A percentile compares a stretch with the other conserved stretches of the same genome.
Conservation (phyloP, 2,113 vertebrate species). For the Daboia siamensis region DNA sequence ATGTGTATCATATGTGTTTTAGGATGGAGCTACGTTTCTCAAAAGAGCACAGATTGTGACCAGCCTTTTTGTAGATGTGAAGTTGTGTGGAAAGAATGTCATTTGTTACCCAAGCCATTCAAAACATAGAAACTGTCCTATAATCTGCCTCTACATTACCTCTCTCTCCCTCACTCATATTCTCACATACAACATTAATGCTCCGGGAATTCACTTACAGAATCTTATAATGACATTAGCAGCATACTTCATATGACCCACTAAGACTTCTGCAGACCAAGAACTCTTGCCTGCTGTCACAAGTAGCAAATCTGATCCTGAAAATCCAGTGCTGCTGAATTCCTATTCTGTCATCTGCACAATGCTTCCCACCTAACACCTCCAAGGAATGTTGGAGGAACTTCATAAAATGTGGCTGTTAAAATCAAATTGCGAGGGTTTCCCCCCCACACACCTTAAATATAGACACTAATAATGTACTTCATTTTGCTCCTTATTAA, state of each 20-base stretch:
- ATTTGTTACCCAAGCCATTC: background rate
- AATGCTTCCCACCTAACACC: background rate
- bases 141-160: background rate
- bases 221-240: background rate
- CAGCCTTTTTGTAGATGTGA: background rate
- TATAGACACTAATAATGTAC: background rate
- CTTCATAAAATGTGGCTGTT: background rate
- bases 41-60: slow-evolving; percentile 1
- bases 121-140: background rate
- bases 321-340: background rate
- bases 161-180: background rate
- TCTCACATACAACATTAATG: background rate
- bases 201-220: background rate
- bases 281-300: background rate
- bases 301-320: background rate
- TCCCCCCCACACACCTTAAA: background rate
- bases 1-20: background rate
- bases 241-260: background rate
- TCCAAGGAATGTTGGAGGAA: background rate
- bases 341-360: background rate
- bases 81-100: background rate
- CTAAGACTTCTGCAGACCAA: background rate
- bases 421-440: background rate
- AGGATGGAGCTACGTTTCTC: background rate
- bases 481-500: background rate